Evolutionary conservation across 2,797 vertebrate species (phyloP), one percentile per base, ranked within the genome.

Genomic region (Gouania willdenowi): DNA sequence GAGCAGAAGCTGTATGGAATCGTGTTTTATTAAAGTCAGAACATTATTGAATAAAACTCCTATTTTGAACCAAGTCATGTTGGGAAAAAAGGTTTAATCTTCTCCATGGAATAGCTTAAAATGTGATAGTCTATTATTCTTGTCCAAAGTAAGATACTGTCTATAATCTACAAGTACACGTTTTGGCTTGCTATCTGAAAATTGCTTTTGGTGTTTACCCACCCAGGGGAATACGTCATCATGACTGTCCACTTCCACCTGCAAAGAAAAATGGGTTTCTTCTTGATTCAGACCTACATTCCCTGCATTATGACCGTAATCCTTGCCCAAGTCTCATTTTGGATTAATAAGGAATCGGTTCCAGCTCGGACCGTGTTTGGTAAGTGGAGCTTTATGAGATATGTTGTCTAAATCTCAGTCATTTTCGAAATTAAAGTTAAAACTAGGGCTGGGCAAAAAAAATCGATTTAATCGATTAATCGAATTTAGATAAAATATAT

Each of bases 231-330:
- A 91, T 98, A 98, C 22, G 87, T 93, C 71, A 94, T 94, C 75
- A 98, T 98, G 95, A 97, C 94, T 1, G 95, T 98, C 66, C 90
- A 96, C 82, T 98, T 98, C 88, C 93, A 97, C 77, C 88, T 98
- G 68, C 93, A 95, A 42, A 84, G 89, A 59, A 91, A 90, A 65
- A 90, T 98, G 94, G 94, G 94, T 33, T 98, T 96, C 85, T 98
- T 97, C 85, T 88, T 98, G 81, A 98, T 98, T 68, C 94, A 98
- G 84, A 96, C 94, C 8, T 98, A 98, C 48, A 98, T 94, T 41
- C 94, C 94, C 4, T 98, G 94, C 58, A 97, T 97, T 47, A 96
- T 98, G 94, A 97, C 94, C 5, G 94, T 98, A 57, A 93, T 97
- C 77, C 87, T 98, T 52, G 94, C 94, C 26, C 94, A 97, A 76